Base-by-base conservation (phyloP, 2,797 vertebrate species). In the Sebastes dallii region DNA sequence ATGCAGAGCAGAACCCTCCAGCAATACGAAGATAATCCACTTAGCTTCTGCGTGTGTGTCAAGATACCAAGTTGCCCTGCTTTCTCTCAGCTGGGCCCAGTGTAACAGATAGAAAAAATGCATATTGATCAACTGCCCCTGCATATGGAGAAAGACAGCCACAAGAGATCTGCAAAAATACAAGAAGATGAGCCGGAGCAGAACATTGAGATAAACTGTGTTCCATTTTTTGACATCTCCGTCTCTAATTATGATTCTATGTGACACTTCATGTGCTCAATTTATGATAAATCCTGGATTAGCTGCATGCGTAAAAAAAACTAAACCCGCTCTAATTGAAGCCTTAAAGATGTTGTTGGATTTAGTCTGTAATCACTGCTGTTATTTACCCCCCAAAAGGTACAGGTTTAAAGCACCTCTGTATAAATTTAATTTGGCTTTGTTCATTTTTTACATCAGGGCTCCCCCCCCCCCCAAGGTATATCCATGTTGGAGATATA, bases 1-100 rank as follows among this genome's bases (percentile, higher is more conserved):
- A 86, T 84, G 80, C 74, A 80, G 74, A 82, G 66, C 84, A 90
- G 75, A 81, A 84, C 67, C 88, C 90, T 91, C 34, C 77, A 88
- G 89, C 77, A 77, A 81, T 79, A 79, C 82, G 72, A 85, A 79
- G 83, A 80, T 92, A 94, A 95, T 95, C 91, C 91, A 88, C 85
- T 94, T 92, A 92, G 64, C 83, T 70, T 65, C 66, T 79, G 50
- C 78, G 77, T 87, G 78, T 87, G 78, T 85, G 81, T 90, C 80
- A 84, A 86, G 91, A 91, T 88, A 79, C 61, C 77, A 77, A 77
- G 65, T 77, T 81, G 79, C 70, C 75, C 78, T 90, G 81, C 66
- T 84, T 86, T 76, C 70, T 55, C 14, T 85, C 65, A n/a, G 71
- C 65, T 56, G 71, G n/a, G 52, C 66, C 66, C 36, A 50, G 30